These are phyloP conservation scores for Gymnobelideus leadbeateri DNA, from an alignment of 2,113 vertebrate genomes.

Conservation along the genomic window DNA sequence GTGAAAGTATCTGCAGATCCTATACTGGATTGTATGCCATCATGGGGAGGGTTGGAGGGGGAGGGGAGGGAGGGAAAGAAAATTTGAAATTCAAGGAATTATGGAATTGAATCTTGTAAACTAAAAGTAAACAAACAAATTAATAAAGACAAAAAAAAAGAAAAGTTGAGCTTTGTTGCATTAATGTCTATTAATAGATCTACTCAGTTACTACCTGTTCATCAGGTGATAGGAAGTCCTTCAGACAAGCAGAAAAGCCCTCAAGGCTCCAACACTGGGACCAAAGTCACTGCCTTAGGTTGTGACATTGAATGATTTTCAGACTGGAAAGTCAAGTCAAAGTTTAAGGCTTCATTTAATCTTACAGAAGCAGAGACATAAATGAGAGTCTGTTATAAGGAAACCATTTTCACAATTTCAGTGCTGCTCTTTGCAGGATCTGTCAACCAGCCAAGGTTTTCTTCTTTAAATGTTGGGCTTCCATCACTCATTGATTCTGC, in stretches of 20 bases:
- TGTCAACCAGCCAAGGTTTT: background rate
- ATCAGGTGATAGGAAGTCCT: slow-evolving; percentile 25
- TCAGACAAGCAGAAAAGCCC: background rate
- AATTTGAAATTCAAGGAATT: too few species aligned
- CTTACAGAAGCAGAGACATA: background rate
- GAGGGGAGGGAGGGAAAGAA: too few species aligned
- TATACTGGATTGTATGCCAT: too few species aligned
- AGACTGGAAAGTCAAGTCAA: too few species aligned
- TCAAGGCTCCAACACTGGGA: slow-evolving; percentile 46
- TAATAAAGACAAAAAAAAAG: too few species aligned
- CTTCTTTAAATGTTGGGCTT: slow-evolving; percentile 11
- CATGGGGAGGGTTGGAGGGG: too few species aligned
- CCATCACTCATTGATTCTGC: slow-evolving; percentile 79
- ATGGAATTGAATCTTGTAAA: too few species aligned
- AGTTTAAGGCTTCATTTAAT: too few species aligned
- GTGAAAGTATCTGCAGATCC: too few species aligned
- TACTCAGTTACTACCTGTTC: slow-evolving; percentile 26
- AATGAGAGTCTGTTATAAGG: slow-evolving; percentile 33
- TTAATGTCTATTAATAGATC: slow-evolving; percentile 21
- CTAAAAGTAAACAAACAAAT: too few species aligned
- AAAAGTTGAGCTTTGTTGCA: too few species aligned
- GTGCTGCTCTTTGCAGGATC: background rate
- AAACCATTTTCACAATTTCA: background rate
- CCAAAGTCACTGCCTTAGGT: slow-evolving; percentile 59
- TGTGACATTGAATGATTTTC: too few species aligned